Conservation (phyloP, 1,140 invertebrate species). For the Drosophila azteca region DNA sequence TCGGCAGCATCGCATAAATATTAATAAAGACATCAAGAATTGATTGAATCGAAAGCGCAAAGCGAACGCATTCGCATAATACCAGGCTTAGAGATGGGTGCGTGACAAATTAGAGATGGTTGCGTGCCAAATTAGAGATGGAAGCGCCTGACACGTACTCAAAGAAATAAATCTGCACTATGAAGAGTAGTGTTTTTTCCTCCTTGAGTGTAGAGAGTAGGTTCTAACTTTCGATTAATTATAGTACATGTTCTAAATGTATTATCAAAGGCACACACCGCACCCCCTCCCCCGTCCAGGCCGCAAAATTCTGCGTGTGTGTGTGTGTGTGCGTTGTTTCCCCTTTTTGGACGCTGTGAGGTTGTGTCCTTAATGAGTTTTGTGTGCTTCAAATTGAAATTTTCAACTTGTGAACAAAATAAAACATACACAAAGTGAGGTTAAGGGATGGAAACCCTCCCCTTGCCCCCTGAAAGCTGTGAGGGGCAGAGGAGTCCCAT, state of each 20-base stretch:
- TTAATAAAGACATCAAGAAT: constrained; percentile 78
- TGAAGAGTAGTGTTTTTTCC: too few relatives aligned
- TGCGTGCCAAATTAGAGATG: constrained; percentile 16
- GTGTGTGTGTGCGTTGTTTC: constrained; percentile 18
- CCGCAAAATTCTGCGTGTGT: constrained; percentile 6
- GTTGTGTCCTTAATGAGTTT: constrained; percentile 42
- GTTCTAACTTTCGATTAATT: constrained; percentile 25
- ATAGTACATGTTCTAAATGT: constrained; percentile 3
- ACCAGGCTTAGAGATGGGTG: constrained; percentile 24
- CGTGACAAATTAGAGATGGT: constrained; percentile 18
- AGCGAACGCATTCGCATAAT: constrained; percentile 33
- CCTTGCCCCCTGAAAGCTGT: too few relatives aligned
- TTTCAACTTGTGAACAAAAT: constrained; percentile 48
- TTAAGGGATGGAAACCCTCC: constrained; percentile 9
- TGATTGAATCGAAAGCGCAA: constrained; percentile 65
- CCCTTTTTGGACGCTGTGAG: constrained; percentile 27
- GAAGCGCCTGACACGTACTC: too few relatives aligned
- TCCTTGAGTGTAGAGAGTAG: background rate
- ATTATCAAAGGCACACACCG: background rate
- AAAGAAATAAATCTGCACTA: too few relatives aligned
- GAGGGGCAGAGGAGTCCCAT: too few relatives aligned
- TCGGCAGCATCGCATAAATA: constrained; percentile 67
- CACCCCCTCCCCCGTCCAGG: too few relatives aligned
- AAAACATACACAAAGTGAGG: constrained; percentile 23
- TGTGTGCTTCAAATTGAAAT: constrained; percentile 48